These are phyloP conservation scores for Drosophila pseudotakahashii DNA, from an alignment of 2,888 invertebrate genomes.

Conservation along the genomic window DNA sequence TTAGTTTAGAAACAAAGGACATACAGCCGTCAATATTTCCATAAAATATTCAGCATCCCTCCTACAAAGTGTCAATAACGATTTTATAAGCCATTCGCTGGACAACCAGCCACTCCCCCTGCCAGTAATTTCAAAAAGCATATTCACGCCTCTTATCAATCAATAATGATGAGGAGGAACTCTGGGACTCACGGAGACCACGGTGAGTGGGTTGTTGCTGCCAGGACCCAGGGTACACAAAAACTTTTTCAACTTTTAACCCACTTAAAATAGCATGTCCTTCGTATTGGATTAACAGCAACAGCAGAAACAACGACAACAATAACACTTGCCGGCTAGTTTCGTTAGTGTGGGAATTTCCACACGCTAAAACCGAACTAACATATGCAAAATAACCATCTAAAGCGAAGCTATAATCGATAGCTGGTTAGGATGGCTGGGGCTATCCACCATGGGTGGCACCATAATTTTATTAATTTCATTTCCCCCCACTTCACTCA, in stretches of 20 bases:
- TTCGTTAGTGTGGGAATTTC: conserved; percentile 64
- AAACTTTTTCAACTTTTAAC: conserved; percentile 75
- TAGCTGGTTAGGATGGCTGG: conserved; percentile 27
- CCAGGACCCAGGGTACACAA: conserved; percentile 16
- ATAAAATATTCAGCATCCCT: conserved; percentile 19
- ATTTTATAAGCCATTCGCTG: conserved; percentile 28
- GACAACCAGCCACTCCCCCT: neutral
- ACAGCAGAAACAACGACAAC: conserved; percentile 14
- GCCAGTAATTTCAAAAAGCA: conserved; percentile 3
- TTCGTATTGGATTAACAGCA: conserved; percentile 70
- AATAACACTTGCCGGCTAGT: conserved; percentile 22
- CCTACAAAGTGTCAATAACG: conserved; percentile 19
- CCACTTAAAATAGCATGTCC: conserved; percentile 80
- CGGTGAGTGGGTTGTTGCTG: conserved; percentile 16
- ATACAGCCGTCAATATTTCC: neutral
- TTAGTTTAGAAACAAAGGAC: neutral
- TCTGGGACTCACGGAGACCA: conserved; percentile 1
- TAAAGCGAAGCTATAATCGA: conserved; percentile 55
- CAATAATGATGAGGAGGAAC: conserved; percentile 52
- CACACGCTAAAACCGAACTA: conserved; percentile 50
- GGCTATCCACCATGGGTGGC: neutral
- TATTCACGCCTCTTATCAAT: conserved; percentile 53
- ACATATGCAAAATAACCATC: conserved; percentile 43
- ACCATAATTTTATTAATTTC: conserved; percentile 24
- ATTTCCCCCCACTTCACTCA: conserved; percentile 83